Percentiles rank a stretch among this genome's conserved stretches.
These are phyloP conservation scores for Castor canadensis DNA, from an alignment of 2,113 vertebrate species.

Conservation along the genomic window DNA sequence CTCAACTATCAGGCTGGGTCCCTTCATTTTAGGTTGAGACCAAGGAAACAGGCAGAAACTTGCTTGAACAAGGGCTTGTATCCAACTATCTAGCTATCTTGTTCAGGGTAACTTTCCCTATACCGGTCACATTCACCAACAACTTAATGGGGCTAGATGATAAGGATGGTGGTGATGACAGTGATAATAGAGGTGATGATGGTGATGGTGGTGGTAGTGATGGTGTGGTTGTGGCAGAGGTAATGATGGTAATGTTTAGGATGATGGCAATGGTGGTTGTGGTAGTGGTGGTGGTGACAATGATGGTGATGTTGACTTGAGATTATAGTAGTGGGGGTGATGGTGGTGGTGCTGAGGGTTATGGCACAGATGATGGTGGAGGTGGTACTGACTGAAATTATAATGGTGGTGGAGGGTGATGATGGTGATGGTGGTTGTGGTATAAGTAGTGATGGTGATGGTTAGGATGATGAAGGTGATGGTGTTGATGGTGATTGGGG, in stretches of 20 bases:
- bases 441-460: background rate
- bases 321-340: accelerated
- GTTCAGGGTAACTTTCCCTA: background rate
- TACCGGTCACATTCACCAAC: background rate
- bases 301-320: accelerated
- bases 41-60: background rate
- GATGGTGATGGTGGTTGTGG: accelerated
- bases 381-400: accelerated
- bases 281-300: background rate
- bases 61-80: background rate
- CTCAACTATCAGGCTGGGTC: background rate
- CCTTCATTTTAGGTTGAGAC: background rate
- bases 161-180: background rate
- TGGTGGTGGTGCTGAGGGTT: accelerated
- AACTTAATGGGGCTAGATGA: background rate
- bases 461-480: background rate
- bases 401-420: background rate
- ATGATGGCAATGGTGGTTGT: no score
- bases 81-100: background rate
- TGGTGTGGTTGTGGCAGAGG: accelerated
- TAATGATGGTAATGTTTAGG: accelerated
- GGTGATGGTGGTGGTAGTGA: accelerated
- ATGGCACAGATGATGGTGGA: accelerated
- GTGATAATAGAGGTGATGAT: background rate
- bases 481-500: accelerated